phyloP scores from a whole-genome alignment of 2,113 vertebrate species.

The Edolisoma coerulescens region DNA sequence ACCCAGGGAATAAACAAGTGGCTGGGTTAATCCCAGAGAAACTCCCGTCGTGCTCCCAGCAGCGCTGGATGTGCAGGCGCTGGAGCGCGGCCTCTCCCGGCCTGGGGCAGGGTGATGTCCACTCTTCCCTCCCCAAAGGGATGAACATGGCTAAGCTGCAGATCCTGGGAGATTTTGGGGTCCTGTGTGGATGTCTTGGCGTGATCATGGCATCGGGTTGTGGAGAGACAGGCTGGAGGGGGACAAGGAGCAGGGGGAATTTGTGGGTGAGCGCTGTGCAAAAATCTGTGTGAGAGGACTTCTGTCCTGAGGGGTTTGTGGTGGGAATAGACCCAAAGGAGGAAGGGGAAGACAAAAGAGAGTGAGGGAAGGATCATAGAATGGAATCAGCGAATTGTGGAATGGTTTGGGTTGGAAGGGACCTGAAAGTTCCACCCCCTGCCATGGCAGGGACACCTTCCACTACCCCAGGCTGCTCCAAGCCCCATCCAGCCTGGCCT shows the following conservation, averaged over 20 bases:
- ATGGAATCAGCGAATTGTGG: not conserved
- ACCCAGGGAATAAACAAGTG: conserved; percentile 47
- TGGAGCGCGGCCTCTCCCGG: not conserved
- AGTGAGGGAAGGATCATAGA: not conserved
- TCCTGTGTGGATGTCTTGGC: not conserved
- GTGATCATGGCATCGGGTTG: fast-evolving
- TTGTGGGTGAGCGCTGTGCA: fast-evolving
- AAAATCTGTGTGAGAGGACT: not conserved
- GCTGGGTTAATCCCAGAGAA: conserved; percentile 5
- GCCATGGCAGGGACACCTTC: not conserved
- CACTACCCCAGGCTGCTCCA: fast-evolving
- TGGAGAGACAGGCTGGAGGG: not conserved
- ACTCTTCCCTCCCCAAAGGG: not conserved
- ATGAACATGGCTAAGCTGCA: fast-evolving
- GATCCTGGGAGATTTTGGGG: not conserved
- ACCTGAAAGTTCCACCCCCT: not conserved
- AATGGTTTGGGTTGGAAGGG: not conserved
- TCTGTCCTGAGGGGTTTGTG: not conserved
- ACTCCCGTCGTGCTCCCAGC: not conserved
- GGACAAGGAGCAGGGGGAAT: not conserved
- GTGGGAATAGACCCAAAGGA: not conserved
- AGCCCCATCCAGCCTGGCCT: fast-evolving
- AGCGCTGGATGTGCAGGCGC: not conserved
- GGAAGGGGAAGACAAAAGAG: not conserved
- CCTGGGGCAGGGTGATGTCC: not conserved